phyloP scores from a whole-genome alignment of 2,888 invertebrate genomes.

The Parthenolecanium corni region DNA sequence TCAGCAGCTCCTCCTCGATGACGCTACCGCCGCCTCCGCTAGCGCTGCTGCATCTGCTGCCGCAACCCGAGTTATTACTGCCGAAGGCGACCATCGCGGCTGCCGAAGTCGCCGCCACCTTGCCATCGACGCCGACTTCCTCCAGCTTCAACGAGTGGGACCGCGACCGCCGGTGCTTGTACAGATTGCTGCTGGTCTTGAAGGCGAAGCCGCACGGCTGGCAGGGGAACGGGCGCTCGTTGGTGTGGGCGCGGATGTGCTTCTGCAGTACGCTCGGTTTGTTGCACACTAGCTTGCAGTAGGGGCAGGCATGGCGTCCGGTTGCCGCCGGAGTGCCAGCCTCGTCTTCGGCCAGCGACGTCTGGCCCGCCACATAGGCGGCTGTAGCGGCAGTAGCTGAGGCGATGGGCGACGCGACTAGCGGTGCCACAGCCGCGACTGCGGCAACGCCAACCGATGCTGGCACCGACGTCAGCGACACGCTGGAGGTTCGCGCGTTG shows the following conservation, averaged over 20 bases:
- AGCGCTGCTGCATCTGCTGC: neutral
- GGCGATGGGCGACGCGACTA: neutral
- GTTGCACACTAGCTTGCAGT: constrained; percentile 77
- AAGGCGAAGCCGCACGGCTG: constrained; percentile 80
- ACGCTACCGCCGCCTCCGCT: constrained; percentile 33
- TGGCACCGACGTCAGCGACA: too few species aligned
- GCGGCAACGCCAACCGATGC: too few species aligned
- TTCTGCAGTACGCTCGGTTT: constrained; percentile 88
- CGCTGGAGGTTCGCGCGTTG: neutral
- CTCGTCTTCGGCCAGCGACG: neutral
- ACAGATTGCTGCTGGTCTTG: constrained; percentile 86
- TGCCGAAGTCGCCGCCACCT: neutral
- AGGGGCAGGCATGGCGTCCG: constrained; percentile 69
- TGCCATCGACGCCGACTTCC: constrained; percentile 42
- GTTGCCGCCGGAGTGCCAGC: neutral
- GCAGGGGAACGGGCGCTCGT: constrained; percentile 85
- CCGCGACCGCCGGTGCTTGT: constrained; percentile 60
- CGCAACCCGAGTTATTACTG: neutral
- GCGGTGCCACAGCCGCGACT: too few species aligned
- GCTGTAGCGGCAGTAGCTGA: constrained; percentile 31
- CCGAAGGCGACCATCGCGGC: constrained; percentile 41
- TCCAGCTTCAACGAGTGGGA: constrained; percentile 57
- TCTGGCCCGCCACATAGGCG: constrained; percentile 42
- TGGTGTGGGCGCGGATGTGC: constrained; percentile 86
- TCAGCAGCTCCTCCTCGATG: constrained; percentile 44